Percentiles rank a stretch among this genome's conserved stretches.
phyloP scores from a whole-genome alignment of 1,140 invertebrate genomes.

The Coboldia fuscipes region DNA sequence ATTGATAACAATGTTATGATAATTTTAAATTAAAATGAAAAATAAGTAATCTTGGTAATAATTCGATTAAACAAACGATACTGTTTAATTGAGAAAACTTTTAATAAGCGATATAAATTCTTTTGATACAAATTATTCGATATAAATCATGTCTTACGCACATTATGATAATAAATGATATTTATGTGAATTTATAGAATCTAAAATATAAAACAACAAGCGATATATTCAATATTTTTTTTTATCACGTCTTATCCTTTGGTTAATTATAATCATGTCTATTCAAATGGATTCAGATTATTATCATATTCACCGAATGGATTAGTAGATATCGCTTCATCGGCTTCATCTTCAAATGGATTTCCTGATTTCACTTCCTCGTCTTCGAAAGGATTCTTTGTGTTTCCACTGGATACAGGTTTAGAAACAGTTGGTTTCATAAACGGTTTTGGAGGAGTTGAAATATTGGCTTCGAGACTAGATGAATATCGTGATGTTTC shows the following conservation, averaged over 20 bases:
- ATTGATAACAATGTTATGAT: too few species aligned
- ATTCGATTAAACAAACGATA: too few species aligned
- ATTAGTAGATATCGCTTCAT: conserved; percentile 14
- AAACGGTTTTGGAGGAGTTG: conserved; percentile 22
- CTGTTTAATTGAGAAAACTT: too few species aligned
- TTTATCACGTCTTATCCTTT: not conserved
- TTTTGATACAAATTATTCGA: too few species aligned
- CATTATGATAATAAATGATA: too few species aligned
- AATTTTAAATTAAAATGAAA: too few species aligned
- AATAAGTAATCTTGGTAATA: too few species aligned
- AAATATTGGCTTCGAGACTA: conserved; percentile 35
- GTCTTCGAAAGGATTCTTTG: conserved; percentile 27
- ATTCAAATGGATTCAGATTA: conserved; percentile 39
- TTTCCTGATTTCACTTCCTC: conserved; percentile 22
- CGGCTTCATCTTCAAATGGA: conserved; percentile 30
- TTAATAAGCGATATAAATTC: too few species aligned
- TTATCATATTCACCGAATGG: conserved; percentile 31
- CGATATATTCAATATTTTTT: too few species aligned
- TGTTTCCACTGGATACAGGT: conserved; percentile 29
- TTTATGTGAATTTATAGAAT: too few species aligned
- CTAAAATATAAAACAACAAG: too few species aligned
- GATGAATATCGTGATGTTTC: conserved; percentile 24
- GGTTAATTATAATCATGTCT: conserved; percentile 4
- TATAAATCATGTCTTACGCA: too few species aligned
- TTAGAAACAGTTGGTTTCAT: conserved; percentile 31